Evolutionary conservation across 1,140 invertebrate genomes (phyloP).

Genomic region (Phymorhynchus buccinoides): DNA sequence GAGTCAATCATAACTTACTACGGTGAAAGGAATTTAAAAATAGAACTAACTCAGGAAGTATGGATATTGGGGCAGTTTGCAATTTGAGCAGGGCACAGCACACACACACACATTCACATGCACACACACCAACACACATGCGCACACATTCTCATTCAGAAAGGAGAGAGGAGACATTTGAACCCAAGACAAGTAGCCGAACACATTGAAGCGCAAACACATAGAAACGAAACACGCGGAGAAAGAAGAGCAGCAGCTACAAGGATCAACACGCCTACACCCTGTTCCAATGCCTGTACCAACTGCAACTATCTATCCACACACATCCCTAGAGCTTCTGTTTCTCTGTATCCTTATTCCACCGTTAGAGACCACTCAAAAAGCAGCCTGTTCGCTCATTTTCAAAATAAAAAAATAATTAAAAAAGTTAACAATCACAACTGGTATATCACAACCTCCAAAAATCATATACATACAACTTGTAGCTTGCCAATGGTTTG

Average conservation of each 20-base stretch:
- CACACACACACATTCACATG: background rate
- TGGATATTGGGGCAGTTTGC: background rate
- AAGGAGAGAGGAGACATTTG: slow-evolving; percentile 21
- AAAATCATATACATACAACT: background rate
- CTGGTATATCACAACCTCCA: background rate
- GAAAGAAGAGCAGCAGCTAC: slow-evolving; percentile 25
- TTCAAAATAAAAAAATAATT: too few species aligned
- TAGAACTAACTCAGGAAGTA: too few species aligned
- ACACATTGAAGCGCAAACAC: slow-evolving; percentile 1
- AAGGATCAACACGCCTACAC: background rate
- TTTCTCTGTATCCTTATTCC: background rate
- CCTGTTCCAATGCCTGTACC: background rate
- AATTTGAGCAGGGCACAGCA: too few species aligned
- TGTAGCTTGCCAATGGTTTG: background rate
- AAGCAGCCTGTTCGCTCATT: background rate
- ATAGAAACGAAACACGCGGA: slow-evolving; percentile 23
- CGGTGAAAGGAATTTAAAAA: too few species aligned
- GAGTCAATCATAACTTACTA: too few species aligned
- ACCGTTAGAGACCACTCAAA: background rate
- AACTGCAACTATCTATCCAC: background rate
- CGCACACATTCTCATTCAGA: background rate
- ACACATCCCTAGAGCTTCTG: background rate
- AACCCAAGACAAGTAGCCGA: slow-evolving; percentile 39
- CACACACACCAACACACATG: background rate
- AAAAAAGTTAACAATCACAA: background rate